These are phyloP conservation scores for Melangyna quadrimaculata DNA, from an alignment of 2,888 invertebrate genomes.

Conservation along the genomic window DNA sequence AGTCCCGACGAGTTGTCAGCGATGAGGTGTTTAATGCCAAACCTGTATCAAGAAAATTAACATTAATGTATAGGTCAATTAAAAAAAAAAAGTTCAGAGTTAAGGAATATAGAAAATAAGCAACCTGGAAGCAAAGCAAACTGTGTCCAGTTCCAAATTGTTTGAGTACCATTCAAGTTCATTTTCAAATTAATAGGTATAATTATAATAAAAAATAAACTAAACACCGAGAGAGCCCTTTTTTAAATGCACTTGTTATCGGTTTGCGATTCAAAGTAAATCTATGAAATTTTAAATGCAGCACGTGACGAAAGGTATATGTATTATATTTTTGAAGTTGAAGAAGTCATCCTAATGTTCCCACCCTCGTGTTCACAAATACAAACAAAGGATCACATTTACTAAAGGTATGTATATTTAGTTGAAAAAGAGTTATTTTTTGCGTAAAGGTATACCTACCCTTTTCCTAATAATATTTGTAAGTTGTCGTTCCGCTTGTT, in stretches of 20 bases:
- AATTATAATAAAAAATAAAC: background rate
- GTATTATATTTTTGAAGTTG: too few relatives aligned
- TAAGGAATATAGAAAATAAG: background rate
- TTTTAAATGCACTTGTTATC: constrained; percentile 41
- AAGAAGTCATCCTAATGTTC: background rate
- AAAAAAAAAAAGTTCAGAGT: background rate
- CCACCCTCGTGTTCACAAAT: background rate
- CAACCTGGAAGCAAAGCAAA: constrained; percentile 60
- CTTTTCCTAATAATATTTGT: background rate
- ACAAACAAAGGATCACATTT: background rate
- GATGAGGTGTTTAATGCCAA: constrained; percentile 85
- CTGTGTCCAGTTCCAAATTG: constrained; percentile 63
- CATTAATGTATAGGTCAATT: background rate
- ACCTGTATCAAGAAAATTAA: constrained; percentile 79
- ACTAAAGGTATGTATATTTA: background rate
- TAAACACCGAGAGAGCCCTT: background rate
- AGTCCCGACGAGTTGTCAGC: constrained; percentile 88
- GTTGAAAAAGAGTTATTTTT: background rate
- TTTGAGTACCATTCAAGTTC: constrained; percentile 46
- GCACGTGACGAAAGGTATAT: constrained; percentile 29
- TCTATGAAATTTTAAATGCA: constrained; percentile 16
- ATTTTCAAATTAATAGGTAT: background rate
- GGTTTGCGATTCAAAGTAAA: constrained; percentile 26
- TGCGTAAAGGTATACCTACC: background rate
- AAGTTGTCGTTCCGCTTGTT: background rate